Base-by-base conservation (phyloP, 2,888 invertebrate genomes). In the Campoletis raptor region DNA sequence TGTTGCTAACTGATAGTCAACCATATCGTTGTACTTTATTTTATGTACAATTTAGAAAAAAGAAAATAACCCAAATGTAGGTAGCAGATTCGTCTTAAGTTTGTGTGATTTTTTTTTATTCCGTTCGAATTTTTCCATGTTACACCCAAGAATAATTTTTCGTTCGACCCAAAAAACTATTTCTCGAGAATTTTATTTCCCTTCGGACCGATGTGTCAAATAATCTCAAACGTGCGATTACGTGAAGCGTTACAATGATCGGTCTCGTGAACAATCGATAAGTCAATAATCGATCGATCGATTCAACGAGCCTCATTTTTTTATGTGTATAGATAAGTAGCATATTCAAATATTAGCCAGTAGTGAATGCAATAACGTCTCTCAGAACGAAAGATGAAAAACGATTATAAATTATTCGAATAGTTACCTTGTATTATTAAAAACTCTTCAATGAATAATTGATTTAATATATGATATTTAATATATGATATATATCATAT, bases 281-380 rank as follows among this genome's bases (percentile, higher is more conserved):
- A 67, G 37, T 67, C 69, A 24, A 7, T 12, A 67, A 67, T 40
- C 69, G 24, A 7, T 12, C 24, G 69, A 69, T 69, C 45, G 42
- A 42, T 15, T 37, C 6, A 42, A 69, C 42, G 21, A 37, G 45
- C 24, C 21, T 18, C n/a, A 37, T 37, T 15, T 69, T n/a, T 24
- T 69, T 66, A 30, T 30, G 24, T 30, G 21, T 21, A 57, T n/a
- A 21, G 40, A 4, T 21, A 9, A 61, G 61, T 3, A 15, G 15
- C 36, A 36, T 36, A 15, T 12, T 15, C 9, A 10, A 30, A 12
- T 36, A 24, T 12, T 10, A 61, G 61, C 61, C 36, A 30, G 36
- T 7, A 36, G 15, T 61, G 30, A 30, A 61, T 30, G 6, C 18
- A 40, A 57, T 21, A 4, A 54, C n/a, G 8, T 8, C 9, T 21